These are phyloP conservation scores for Lutraria lutraria DNA, from an alignment of 2,888 invertebrate genomes.

Conservation along the genomic window DNA sequence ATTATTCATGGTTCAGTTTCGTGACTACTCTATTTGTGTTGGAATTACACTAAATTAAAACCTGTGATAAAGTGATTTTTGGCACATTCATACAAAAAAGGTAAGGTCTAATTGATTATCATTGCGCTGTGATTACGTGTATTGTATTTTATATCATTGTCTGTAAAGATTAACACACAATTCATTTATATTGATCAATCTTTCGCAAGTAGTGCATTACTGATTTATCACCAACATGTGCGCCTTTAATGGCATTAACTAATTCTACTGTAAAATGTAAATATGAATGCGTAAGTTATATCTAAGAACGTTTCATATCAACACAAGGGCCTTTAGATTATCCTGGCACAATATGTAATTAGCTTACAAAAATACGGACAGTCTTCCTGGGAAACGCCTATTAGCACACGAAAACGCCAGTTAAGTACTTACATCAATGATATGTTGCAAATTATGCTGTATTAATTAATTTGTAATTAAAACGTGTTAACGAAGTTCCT, in stretches of 20 bases:
- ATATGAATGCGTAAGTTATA: neutral
- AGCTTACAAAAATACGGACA: too few relatives aligned
- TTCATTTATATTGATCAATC: neutral
- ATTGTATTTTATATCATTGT: neutral
- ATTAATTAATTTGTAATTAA: too few relatives aligned
- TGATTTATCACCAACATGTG: neutral
- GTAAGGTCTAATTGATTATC: constrained; percentile 13
- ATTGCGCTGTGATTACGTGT: neutral
- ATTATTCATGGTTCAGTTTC: neutral
- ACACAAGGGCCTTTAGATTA: neutral
- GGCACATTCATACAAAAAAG: constrained; percentile 1
- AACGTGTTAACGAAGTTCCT: too few relatives aligned
- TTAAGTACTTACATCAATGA: too few relatives aligned
- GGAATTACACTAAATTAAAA: constrained; percentile 9
- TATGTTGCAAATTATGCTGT: too few relatives aligned
- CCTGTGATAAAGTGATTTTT: neutral
- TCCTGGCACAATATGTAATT: too few relatives aligned
- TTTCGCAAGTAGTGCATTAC: neutral
- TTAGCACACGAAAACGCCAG: too few relatives aligned
- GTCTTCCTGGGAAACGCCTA: neutral
- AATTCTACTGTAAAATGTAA: neutral
- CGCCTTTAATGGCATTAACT: neutral
- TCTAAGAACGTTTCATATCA: neutral
- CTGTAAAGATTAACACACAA: neutral
- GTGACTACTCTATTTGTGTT: neutral